Percentiles rank a stretch among this genome's conserved stretches.
These are phyloP conservation scores for Lasioglossum figueresi DNA, from an alignment of 2,888 invertebrate species.

Conservation along the genomic window DNA sequence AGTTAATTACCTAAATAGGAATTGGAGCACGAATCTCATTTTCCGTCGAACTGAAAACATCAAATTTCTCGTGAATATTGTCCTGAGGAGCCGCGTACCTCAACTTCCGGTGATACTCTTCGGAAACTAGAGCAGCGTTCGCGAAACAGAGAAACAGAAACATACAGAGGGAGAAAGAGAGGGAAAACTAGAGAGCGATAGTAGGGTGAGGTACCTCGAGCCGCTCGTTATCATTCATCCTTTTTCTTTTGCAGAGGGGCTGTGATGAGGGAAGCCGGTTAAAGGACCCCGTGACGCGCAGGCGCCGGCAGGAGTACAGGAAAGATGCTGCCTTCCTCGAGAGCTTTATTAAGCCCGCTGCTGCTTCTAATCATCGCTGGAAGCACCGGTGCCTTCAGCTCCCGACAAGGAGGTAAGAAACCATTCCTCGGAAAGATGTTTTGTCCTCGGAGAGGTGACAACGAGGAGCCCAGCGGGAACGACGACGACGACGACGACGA, in stretches of 20 bases:
- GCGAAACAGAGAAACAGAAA: background rate
- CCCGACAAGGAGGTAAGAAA: conserved; percentile 79
- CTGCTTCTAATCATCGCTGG: conserved; percentile 82
- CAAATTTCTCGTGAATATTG: background rate
- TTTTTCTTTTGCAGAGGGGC: conserved; percentile 74
- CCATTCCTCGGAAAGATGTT: conserved; percentile 40
- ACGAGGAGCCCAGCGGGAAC: background rate
- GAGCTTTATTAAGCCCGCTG: conserved; percentile 78
- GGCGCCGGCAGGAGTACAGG: conserved; percentile 77
- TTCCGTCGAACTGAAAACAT: background rate
- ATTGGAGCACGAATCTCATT: background rate
- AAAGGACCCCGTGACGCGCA: conserved; percentile 77
- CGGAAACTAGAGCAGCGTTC: background rate
- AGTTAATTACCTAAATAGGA: background rate
- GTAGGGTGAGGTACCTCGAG: background rate
- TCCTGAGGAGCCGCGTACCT: background rate
- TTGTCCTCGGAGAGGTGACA: conserved; percentile 41
- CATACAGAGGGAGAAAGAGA: background rate
- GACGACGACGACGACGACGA: background rate
- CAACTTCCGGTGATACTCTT: background rate
- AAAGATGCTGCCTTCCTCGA: conserved; percentile 81
- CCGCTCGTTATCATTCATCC: conserved; percentile 39
- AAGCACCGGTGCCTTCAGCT: conserved; percentile 78
- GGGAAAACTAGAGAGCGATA: background rate
- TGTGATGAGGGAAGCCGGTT: conserved; percentile 83